Percentiles rank a stretch among this genome's conserved stretches.
phyloP scores from a whole-genome alignment of 1,140 invertebrate species.

The Ceratoteleas bidentatus region DNA sequence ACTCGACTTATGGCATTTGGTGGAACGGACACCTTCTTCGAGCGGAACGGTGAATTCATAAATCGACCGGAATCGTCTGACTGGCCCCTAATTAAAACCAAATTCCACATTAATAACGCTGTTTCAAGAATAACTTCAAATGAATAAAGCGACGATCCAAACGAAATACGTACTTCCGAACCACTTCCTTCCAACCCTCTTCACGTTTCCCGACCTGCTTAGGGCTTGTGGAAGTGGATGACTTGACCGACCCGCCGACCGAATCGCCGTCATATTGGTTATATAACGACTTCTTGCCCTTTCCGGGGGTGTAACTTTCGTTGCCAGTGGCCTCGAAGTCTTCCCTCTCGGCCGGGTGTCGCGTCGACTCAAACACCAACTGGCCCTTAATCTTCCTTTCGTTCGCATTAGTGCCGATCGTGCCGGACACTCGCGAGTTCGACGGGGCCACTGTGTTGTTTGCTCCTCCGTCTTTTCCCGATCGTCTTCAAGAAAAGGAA shows the following conservation, averaged over 20 bases:
- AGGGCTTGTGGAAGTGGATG: constrained; percentile 83
- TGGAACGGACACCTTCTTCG: constrained; percentile 95
- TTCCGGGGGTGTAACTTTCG: constrained; percentile 82
- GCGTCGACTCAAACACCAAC: constrained; percentile 83
- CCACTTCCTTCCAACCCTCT: constrained; percentile 98
- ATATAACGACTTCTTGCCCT: constrained; percentile 80
- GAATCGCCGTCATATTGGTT: constrained; percentile 80
- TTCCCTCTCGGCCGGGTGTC: constrained; percentile 85
- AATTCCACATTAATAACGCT: too few species aligned
- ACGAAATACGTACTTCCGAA: constrained; percentile 87
- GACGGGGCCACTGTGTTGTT: constrained; percentile 54
- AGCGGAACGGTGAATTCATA: constrained; percentile 81
- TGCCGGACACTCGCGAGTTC: constrained; percentile 56
- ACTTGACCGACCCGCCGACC: constrained; percentile 72
- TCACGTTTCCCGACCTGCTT: constrained; percentile 90
- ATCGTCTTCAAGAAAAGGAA: constrained; percentile 65
- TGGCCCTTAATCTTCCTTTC: constrained; percentile 81
- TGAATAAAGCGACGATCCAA: too few species aligned
- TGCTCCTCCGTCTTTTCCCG: constrained; percentile 51
- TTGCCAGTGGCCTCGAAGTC: constrained; percentile 87
- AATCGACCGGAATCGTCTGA: constrained; percentile 79
- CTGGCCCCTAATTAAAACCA: constrained; percentile 73
- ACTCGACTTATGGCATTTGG: constrained; percentile 96
- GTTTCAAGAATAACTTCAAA: too few species aligned
- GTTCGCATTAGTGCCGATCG: constrained; percentile 58